Percentiles rank a stretch among this genome's conserved stretches.
Conservation (phyloP, 2,113 vertebrate species). For the Carassius gibelio region DNA sequence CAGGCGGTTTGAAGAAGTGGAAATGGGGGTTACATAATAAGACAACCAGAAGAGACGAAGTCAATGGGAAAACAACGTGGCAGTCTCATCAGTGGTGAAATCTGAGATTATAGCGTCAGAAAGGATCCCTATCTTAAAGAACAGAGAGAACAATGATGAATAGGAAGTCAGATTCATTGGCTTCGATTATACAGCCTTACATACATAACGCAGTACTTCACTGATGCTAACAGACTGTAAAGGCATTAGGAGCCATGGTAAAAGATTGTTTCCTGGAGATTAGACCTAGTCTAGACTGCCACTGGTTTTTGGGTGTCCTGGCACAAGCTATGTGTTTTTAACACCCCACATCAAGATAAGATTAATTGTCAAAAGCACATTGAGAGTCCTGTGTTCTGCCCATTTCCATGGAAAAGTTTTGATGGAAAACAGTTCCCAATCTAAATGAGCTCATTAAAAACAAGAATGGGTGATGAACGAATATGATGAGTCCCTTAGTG, state of each 20-base stretch:
- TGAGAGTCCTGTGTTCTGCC: not conserved
- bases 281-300: slow-evolving; percentile 16
- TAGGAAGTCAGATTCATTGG: not conserved
- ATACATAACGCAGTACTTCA: not conserved
- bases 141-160: slow-evolving; percentile 6
- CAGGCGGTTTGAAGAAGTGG: slow-evolving; percentile 26
- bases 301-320: not conserved
- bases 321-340: not conserved
- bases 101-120: slow-evolving; percentile 14
- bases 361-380: not conserved
- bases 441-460: not conserved
- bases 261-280: slow-evolving; percentile 17
- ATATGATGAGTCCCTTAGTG: not conserved
- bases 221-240: slow-evolving; percentile 4
- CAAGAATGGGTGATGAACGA: not conserved
- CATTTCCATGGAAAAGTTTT: not conserved
- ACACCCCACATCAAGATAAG: not conserved
- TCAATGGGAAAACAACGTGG: slow-evolving; percentile 39
- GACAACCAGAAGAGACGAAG: slow-evolving; percentile 27
- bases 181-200: not conserved
- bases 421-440: not conserved
- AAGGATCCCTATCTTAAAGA: slow-evolving; percentile 29
- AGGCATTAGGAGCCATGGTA: slow-evolving; percentile 11
- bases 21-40: slow-evolving; percentile 41
- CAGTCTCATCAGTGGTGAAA: slow-evolving; percentile 47